A percentile compares a stretch with the other conserved stretches of the same genome.
These are phyloP conservation scores for Myrmophylax atrothorax DNA, from an alignment of 2,113 vertebrate species.

Conservation along the genomic window DNA sequence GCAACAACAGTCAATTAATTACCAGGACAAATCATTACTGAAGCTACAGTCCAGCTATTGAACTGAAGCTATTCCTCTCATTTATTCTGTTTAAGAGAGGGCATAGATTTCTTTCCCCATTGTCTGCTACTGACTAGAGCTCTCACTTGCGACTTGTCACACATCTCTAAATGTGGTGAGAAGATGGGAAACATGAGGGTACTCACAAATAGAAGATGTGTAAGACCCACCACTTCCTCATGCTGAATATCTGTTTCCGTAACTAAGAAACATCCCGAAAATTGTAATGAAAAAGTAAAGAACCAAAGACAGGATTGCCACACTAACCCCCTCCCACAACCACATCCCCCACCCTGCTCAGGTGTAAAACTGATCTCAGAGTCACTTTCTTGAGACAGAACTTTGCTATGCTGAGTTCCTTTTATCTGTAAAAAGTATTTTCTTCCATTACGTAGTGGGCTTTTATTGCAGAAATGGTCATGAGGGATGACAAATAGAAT, in stretches of 20 bases:
- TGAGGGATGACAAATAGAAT: not conserved
- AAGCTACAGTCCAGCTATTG: not conserved
- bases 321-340: too few species aligned
- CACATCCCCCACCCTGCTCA: not conserved
- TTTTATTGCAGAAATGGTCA: not conserved
- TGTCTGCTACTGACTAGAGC: not conserved
- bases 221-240: not conserved
- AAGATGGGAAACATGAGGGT: not conserved
- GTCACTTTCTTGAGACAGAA: not conserved
- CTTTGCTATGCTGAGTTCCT: not conserved
- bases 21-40: not conserved
- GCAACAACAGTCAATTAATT: not conserved
- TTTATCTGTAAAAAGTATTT: not conserved
- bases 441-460: not conserved
- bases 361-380: not conserved
- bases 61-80: not conserved
- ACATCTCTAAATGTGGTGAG: not conserved
- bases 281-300: not conserved
- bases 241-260: not conserved
- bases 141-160: not conserved
- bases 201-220: accelerated
- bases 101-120: not conserved
- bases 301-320: not conserved
- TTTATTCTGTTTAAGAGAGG: not conserved
- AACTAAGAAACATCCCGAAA: not conserved